Evolutionary conservation across 1,140 invertebrate species (phyloP), one percentile per base, ranked within the genome.

Genomic region (Drosophila saltans): DNA sequence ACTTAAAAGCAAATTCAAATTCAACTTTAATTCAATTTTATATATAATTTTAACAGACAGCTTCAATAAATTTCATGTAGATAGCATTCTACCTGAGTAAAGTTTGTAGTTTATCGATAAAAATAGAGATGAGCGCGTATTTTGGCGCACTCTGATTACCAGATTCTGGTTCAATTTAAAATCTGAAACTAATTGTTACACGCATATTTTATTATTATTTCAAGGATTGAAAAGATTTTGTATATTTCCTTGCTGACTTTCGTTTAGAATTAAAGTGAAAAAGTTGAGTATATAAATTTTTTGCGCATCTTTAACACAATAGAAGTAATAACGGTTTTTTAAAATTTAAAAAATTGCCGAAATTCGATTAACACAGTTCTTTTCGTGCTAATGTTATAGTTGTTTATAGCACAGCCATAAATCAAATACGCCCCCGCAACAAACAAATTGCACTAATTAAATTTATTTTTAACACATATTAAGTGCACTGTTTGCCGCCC

Each of bases 381-480:
- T 45, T 45, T 45, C 1, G 7, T 48, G 28, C 24, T 24, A 8
- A 21, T 48, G 7, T 26, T 52, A 52, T 52, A 52, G 21, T 52
- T 52, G 45, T 26, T 26, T 52, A 24, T 52, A 26, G 26, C 3
- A 52, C 45, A 60, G 40, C 58, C 68, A 86, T 86, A 72, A 78
- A 83, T 86, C 73, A 86, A 80, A 24, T 26, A 75, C 80, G 73
- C 84, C 84, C 66, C 67, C 81, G 64, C 28, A 58, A 1, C 40
- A 58, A 2, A 26, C n/a, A 56, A 26, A 69, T 72, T 52, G 45
- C 24, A 52, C 45, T 80, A 72, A 70, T 52, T 81, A 80, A 77
- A 80, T 70, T 63, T 55, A 72, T 64, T 66, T 66, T 58, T 40
- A 75, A 64, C 41, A 40, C 56, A 80, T 78, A 62, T 62, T 66